Base-by-base conservation (phyloP, 2,797 vertebrate species). In the Bradypus variegatus region DNA sequence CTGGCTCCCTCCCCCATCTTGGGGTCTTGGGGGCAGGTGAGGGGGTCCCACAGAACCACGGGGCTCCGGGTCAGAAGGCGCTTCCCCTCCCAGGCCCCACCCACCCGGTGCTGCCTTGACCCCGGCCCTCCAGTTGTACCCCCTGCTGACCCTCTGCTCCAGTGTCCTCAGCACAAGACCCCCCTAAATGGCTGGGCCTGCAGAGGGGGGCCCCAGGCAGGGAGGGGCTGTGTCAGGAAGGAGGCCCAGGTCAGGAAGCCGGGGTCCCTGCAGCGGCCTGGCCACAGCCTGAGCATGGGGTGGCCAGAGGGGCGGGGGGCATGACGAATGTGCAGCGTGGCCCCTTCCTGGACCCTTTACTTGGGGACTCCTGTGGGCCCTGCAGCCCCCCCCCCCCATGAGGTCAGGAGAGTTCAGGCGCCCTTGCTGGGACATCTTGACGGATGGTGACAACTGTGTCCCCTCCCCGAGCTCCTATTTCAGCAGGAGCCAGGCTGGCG, bases 361-460 rank as follows among this genome's bases (percentile, higher is more conserved):
- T 10, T 31, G 50, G 50, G 50, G 14, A 50, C 48, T 48, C 19
- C 0, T 8, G 55, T 33, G 69, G 29, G 62, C 41, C 41, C 41
- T 45, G 41, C 48, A 16, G 77, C 25, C 67, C 77, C 31, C 75
- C 2, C 14, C 23, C 7, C 55, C 19, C 48, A 12, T 6, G 41
- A 50, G 53, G 77, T 55, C 86, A n/a, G 36, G 78, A n/a, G 62
- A 65, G 27, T 16, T 50, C 5, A 36, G 82, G n/a, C 53, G 12
- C 3, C 5, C 79, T 6, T 19, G 77, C 36, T 0, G 3, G 58
- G 60, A 13, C 64, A 25, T 29, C 25, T 12, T 96, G 96, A 96
- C 6, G 0, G 93, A 95, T 3, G 7, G 2, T 45, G 33, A 45
- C 95, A 96, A 86, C 95, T 94, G 96, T 13, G 27, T 27, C 60